Conservation (phyloP, 1,140 invertebrate species). For the Zaprionus davidi region DNA sequence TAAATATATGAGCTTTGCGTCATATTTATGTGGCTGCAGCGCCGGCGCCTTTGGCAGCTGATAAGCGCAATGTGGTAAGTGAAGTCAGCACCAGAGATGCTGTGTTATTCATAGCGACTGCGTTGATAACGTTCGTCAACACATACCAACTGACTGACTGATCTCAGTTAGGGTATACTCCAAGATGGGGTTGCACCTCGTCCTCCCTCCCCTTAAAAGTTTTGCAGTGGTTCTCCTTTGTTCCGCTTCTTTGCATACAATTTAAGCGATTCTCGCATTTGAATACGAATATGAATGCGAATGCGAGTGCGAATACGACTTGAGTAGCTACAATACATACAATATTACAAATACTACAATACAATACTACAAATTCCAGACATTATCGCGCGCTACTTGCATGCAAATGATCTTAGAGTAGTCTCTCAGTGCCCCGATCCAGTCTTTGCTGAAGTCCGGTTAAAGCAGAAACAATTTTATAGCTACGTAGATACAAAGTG, state of each 20-base stretch:
- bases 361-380: conserved; percentile 40
- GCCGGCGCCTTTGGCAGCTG: background rate
- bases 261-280: conserved; percentile 1
- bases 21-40: background rate
- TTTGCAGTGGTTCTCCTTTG: background rate
- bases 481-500: background rate
- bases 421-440: background rate
- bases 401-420: conserved; percentile 39
- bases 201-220: background rate
- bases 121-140: too few species aligned
- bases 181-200: too few species aligned
- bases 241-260: background rate
- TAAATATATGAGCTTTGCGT: background rate
- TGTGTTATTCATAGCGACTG: background rate
- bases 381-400: conserved; percentile 42
- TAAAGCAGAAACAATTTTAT: background rate
- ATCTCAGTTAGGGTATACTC: too few species aligned
- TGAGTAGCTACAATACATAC: conserved; percentile 15
- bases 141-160: too few species aligned
- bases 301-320: background rate
- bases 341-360: too few species aligned
- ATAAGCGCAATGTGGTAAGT: background rate
- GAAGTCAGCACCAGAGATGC: background rate
- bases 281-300: background rate
- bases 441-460: background rate